Conservation (phyloP, 1,140 invertebrate genomes). For the Drosophila prosaltans region DNA sequence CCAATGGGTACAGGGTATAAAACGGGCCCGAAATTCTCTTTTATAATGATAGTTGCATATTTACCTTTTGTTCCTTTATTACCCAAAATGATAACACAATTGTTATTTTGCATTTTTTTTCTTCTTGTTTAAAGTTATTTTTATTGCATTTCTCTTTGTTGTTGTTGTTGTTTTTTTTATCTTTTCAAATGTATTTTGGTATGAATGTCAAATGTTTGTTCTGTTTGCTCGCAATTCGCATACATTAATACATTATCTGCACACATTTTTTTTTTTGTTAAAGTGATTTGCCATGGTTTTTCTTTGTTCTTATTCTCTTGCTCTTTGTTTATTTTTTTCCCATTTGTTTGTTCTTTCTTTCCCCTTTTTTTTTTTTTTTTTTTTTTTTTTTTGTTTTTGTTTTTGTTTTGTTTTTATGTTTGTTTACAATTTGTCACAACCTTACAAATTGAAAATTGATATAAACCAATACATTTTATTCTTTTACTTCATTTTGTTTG, state of each 20-base stretch:
- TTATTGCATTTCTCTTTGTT: conserved; percentile 70
- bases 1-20: too few relatives aligned
- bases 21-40: too few relatives aligned
- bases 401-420: conserved; percentile 57
- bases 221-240: conserved; percentile 71
- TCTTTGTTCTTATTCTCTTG: not conserved
- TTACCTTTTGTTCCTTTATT: too few relatives aligned
- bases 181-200: conserved; percentile 53
- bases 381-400: conserved; percentile 30
- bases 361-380: conserved; percentile 41
- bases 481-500: conserved; percentile 32
- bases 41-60: too few relatives aligned
- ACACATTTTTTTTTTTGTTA: conserved; percentile 44
- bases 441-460: conserved; percentile 83
- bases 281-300: conserved; percentile 60
- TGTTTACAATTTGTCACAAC: conserved; percentile 83
- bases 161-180: conserved; percentile 36
- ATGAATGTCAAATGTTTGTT: conserved; percentile 72
- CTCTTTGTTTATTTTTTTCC: conserved; percentile 25
- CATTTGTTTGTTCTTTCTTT: not conserved
- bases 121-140: conserved; percentile 69
- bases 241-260: conserved; percentile 73
- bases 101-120: conserved; percentile 63
- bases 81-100: conserved; percentile 39
- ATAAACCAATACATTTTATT: conserved; percentile 71